Conservation (phyloP, 2,797 vertebrate genomes). For the Podargus strigoides region DNA sequence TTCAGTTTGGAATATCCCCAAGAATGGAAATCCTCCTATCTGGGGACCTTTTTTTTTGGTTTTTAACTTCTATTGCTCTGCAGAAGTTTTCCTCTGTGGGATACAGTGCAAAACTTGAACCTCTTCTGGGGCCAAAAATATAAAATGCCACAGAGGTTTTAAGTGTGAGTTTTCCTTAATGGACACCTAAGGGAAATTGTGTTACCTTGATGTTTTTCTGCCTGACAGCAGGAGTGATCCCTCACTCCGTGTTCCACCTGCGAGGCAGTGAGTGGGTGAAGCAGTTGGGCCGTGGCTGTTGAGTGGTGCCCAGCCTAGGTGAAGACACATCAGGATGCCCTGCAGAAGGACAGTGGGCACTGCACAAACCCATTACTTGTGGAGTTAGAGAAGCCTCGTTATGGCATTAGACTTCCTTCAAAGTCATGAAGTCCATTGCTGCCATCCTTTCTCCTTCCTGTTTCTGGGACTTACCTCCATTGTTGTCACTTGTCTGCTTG, state of each 20-base stretch:
- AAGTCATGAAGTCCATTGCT: background rate
- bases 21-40: background rate
- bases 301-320: background rate
- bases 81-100: background rate
- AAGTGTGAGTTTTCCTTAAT: background rate
- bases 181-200: background rate
- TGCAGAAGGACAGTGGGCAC: accelerated
- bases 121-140: background rate
- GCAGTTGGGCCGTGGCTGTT: accelerated
- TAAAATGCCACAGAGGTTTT: background rate
- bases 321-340: background rate
- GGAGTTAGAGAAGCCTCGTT: background rate
- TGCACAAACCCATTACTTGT: accelerated
- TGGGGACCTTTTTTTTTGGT: background rate
- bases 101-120: background rate
- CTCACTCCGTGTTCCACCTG: background rate
- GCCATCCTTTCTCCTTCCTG: background rate
- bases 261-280: background rate
- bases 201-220: background rate
- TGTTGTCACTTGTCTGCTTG: background rate
- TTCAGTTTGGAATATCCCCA: background rate
- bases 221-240: background rate
- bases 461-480: background rate
- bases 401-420: background rate
- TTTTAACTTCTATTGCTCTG: background rate